phyloP scores from a whole-genome alignment of 1,140 invertebrate genomes.

The Drosophila azteca region DNA sequence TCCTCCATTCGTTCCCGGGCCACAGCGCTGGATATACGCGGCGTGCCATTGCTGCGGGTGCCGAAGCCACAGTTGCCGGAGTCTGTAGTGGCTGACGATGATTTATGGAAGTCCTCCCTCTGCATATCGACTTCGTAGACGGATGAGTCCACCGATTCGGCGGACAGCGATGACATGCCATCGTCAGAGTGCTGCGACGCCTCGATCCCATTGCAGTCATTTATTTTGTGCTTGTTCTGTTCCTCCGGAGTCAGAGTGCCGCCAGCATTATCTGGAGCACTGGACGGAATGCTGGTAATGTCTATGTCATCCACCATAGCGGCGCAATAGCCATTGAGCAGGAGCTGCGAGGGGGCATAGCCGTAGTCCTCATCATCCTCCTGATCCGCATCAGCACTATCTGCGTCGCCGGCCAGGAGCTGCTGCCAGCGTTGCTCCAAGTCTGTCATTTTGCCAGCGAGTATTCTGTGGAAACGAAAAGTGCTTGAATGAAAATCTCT shows the following conservation, averaged over 20 bases:
- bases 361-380: constrained; percentile 59
- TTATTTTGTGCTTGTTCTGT: constrained; percentile 23
- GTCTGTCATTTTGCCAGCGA: constrained; percentile 86
- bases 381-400: constrained; percentile 23
- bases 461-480: constrained; percentile 83
- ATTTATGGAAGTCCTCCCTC: constrained; percentile 60
- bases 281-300: constrained; percentile 25
- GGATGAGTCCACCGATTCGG: constrained; percentile 75
- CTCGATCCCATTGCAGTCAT: constrained; percentile 2
- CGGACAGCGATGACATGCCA: constrained; percentile 76
- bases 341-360: constrained; percentile 85
- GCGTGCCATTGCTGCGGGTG: constrained; percentile 48
- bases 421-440: constrained; percentile 85
- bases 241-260: constrained; percentile 56
- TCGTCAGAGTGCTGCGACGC: constrained; percentile 66
- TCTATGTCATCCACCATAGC: constrained; percentile 84
- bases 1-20: constrained; percentile 73
- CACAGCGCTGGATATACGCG: constrained; percentile 65
- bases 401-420: constrained; percentile 47
- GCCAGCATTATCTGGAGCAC: constrained; percentile 32
- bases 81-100: constrained; percentile 70
- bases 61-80: constrained; percentile 62
- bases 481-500: neutral
- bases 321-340: constrained; percentile 85
- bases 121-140: constrained; percentile 69